Evolutionary conservation across 2,888 invertebrate genomes (phyloP), one percentile per base, ranked within the genome.

Genomic region (Leucophenga montana): DNA sequence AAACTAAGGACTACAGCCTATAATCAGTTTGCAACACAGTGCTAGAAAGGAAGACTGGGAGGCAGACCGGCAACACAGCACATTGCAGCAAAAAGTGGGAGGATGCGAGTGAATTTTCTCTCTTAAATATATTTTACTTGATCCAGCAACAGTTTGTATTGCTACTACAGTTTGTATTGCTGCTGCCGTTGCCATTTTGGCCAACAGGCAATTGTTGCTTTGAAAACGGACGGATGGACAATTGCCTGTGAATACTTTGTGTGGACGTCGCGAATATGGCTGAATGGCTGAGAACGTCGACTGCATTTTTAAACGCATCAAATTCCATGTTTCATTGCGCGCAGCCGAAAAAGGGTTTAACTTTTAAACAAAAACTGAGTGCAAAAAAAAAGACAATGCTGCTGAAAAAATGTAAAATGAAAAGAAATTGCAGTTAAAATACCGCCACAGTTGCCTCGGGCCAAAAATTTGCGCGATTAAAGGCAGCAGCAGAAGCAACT

Each of bases 91-190:
- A 86, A 86, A 86, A 86, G 86, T 86, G 87, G 86, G 86, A 86
- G 86, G 87, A 85, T 85, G 87, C 85, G n/a, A 85, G 80, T 85
- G 84, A 80, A 84, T 80, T 82, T 83, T 80, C 82, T 80, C 75
- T 72, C 77, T 74, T 73, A 77, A 78, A 77, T 71, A 70, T 72
- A 75, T 77, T 78, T 76, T 78, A 74, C 73, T 56, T n/a, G 64
- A 54, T 64, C 66, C 31, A n/a, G 33, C 53, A 68, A 61, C 68
- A 73, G 67, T 73, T 59, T 73, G 65, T 73, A 27, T 56, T 33
- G n/a, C 50, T 50, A 39, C 39, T 8, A 62, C 67, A 72, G 72
- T 71, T 73, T 74, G 71, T 74, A 70, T 71, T 74, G 72, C 71
- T 73, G 67, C 44, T 68, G 69, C 48, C 66, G 68, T 66, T 68